phyloP scores from a whole-genome alignment of 1,140 invertebrate species.

The Anoplolepis gracilipes region DNA sequence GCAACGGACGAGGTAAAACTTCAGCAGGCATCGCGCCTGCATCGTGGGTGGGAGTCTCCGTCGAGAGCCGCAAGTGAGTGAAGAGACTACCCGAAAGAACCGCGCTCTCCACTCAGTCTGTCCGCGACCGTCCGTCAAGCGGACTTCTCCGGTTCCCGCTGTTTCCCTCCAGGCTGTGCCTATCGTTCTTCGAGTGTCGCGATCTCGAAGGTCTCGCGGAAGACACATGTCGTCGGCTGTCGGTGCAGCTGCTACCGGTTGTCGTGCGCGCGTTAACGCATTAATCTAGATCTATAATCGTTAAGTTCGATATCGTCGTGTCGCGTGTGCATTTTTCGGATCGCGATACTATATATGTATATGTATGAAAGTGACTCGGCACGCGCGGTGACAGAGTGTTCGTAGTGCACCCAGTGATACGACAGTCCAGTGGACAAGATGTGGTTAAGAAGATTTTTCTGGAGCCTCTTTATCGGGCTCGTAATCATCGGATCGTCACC shows the following conservation, averaged over 20 bases:
- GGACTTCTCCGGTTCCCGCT: conserved; percentile 59
- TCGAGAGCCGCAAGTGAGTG: conserved; percentile 58
- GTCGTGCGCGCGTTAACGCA: background rate
- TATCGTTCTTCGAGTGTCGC: background rate
- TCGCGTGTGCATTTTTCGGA: background rate
- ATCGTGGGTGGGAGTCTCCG: conserved; percentile 63
- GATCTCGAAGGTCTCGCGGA: conserved; percentile 34
- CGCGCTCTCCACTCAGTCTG: conserved; percentile 70
- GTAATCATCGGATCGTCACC: conserved; percentile 40
- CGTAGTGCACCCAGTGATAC: conserved; percentile 30
- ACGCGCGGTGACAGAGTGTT: conserved; percentile 48
- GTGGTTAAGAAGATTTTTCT: conserved; percentile 51
- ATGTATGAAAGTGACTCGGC: conserved; percentile 50
- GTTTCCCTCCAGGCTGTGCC: background rate
- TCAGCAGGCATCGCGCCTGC: conserved; percentile 3
- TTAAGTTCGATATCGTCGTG: background rate
- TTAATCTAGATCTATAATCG: background rate
- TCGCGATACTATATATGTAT: background rate
- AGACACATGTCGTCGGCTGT: conserved; percentile 68
- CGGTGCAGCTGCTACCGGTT: conserved; percentile 51
- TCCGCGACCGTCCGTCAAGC: conserved; percentile 74
- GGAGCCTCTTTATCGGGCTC: conserved; percentile 49
- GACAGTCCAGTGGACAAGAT: conserved; percentile 27
- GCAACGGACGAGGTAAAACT: conserved; percentile 2
- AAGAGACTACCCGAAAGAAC: conserved; percentile 74